Evolutionary conservation across 2,113 vertebrate species (phyloP).

Genomic region (Steatornis caripensis): DNA sequence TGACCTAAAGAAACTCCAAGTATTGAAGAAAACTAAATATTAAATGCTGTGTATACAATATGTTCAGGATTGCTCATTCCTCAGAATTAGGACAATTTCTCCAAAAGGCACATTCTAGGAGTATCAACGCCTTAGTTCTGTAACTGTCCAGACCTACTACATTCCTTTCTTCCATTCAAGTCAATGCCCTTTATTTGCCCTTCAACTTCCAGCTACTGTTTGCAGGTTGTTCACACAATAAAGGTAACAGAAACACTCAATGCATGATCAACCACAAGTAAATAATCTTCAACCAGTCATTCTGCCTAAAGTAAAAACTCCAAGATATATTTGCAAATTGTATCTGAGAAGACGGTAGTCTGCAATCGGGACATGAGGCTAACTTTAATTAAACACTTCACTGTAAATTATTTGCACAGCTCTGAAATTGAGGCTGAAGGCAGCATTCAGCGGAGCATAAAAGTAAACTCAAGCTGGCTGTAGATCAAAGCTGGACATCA

Average conservation of each 20-base stretch:
- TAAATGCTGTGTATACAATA: not conserved
- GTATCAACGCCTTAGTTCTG: not conserved
- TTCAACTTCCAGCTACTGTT: not conserved
- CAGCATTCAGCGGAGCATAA: conserved; percentile 43
- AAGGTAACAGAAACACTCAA: not conserved
- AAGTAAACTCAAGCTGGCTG: conserved; percentile 38
- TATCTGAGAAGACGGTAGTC: not conserved
- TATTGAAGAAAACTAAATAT: not conserved
- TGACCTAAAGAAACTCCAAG: not conserved
- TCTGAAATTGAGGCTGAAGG: conserved; percentile 43
- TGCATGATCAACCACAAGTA: not conserved
- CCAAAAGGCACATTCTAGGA: not conserved
- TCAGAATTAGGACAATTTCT: not conserved
- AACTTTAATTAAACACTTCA: conserved; percentile 49
- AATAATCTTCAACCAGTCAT: conserved; percentile 7
- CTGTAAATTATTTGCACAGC: conserved; percentile 36
- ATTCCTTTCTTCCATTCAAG: not conserved
- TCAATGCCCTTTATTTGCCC: not conserved
- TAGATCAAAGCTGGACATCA: conserved; percentile 41
- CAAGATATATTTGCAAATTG: conserved; percentile 17
- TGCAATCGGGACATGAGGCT: not conserved
- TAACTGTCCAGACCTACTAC: not conserved
- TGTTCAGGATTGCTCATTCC: not conserved
- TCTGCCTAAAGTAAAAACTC: not conserved
- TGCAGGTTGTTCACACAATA: not conserved